A percentile compares a stretch with the other conserved stretches of the same genome.
phyloP scores from a whole-genome alignment of 2,797 vertebrate genomes.

The Anabacerthia variegaticeps region DNA sequence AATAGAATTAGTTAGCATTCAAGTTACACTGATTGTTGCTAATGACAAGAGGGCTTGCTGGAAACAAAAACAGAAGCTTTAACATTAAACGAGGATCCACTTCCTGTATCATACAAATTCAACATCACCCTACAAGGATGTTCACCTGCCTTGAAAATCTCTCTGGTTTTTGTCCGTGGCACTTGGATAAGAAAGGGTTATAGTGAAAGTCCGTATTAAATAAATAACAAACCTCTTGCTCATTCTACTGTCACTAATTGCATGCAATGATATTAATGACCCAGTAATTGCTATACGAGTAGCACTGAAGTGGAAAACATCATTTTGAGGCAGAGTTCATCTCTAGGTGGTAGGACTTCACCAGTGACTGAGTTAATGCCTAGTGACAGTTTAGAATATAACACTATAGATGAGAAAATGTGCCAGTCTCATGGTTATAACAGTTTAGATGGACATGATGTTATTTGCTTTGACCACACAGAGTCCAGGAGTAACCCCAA shows the following conservation, averaged over 20 bases:
- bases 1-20: conserved; percentile 46
- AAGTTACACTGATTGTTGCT: conserved; percentile 36
- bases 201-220: conserved; percentile 53
- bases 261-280: conserved; percentile 87
- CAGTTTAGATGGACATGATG: conserved; percentile 63
- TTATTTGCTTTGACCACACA: conserved; percentile 73
- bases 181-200: conserved; percentile 59
- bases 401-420: conserved; percentile 73
- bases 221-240: conserved; percentile 62
- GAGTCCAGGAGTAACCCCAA: conserved; percentile 64
- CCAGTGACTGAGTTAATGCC: conserved; percentile 79
- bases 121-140: not conserved
- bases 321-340: conserved; percentile 77
- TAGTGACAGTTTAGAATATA: conserved; percentile 80
- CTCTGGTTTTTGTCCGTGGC: not conserved
- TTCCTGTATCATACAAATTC: not conserved
- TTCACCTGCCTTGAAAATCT: conserved; percentile 4
- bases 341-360: conserved; percentile 81
- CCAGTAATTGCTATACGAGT: conserved; percentile 77
- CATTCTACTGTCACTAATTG: conserved; percentile 76
- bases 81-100: not conserved
- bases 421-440: conserved; percentile 56
- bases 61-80: conserved; percentile 8
- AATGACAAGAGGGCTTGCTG: not conserved
- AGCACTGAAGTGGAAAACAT: conserved; percentile 82